A percentile compares a stretch with the other conserved stretches of the same genome.
Evolutionary conservation across 2,888 invertebrate species (phyloP).

Genomic region (Acleris sparsana): DNA sequence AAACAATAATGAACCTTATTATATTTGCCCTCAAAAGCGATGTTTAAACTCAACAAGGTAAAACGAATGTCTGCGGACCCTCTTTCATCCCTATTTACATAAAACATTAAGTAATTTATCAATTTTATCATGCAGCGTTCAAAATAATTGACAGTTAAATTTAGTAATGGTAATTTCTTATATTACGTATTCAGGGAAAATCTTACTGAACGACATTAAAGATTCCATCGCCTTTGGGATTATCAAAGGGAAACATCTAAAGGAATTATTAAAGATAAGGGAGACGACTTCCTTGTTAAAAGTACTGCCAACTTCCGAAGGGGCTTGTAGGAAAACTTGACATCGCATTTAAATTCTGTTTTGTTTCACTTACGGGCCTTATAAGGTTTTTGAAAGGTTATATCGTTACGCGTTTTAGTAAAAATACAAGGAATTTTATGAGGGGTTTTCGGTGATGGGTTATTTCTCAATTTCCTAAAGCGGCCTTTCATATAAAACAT

Average conservation of each 20-base stretch:
- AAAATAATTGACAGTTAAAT: no score
- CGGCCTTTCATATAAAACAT: background rate
- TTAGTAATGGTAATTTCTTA: no score
- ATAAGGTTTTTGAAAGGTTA: conserved; percentile 22
- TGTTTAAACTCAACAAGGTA: no score
- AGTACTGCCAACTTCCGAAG: conserved; percentile 25
- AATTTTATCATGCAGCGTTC: no score
- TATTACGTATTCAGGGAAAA: background rate
- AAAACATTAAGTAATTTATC: no score
- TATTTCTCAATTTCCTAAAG: background rate
- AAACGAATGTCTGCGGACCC: no score
- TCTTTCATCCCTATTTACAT: no score
- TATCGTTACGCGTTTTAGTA: conserved; percentile 17
- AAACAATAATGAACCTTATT: no score
- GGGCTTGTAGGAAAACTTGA: conserved; percentile 23
- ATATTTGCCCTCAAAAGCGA: no score
- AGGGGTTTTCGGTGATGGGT: background rate
- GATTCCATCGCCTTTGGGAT: background rate
- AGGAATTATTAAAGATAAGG: conserved; percentile 31
- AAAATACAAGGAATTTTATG: conserved; percentile 13
- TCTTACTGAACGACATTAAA: background rate
- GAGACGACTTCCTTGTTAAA: conserved; percentile 32
- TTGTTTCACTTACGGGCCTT: conserved; percentile 27
- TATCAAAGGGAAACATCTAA: conserved; percentile 31
- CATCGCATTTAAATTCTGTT: conserved; percentile 29